A percentile compares a stretch with the other conserved stretches of the same genome.
Evolutionary conservation across 2,888 invertebrate species (phyloP).

Genomic region (Drosophila aldrichi): DNA sequence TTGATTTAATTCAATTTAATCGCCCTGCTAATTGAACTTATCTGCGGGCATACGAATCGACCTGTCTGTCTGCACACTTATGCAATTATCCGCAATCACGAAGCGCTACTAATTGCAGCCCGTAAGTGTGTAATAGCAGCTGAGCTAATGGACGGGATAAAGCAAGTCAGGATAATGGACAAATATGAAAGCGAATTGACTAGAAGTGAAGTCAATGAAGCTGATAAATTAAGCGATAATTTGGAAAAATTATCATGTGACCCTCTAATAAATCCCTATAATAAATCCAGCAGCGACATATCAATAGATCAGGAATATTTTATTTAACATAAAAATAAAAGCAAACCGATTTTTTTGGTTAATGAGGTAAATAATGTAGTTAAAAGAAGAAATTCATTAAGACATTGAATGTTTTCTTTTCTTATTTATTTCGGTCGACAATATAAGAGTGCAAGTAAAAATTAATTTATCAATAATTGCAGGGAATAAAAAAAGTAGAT

Average conservation of each 20-base stretch:
- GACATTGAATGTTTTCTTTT: too few relatives aligned
- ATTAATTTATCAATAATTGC: too few relatives aligned
- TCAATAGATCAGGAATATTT: background rate
- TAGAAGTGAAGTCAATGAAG: background rate
- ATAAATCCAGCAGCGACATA: background rate
- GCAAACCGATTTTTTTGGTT: too few relatives aligned
- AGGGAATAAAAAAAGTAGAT: background rate
- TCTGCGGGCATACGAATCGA: conserved; percentile 22
- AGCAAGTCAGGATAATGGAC: background rate
- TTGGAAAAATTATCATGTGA: background rate
- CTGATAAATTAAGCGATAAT: background rate
- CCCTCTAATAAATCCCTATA: background rate
- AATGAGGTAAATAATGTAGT: too few relatives aligned
- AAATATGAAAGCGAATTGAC: background rate
- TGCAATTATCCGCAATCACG: conserved; percentile 14
- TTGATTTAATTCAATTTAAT: conserved; percentile 57
- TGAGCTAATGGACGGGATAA: background rate
- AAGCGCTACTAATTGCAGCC: conserved; percentile 1
- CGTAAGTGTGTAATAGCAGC: background rate
- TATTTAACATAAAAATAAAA: too few relatives aligned
- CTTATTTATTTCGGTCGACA: too few relatives aligned
- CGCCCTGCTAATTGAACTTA: conserved; percentile 37
- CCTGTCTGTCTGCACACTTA: conserved; percentile 1
- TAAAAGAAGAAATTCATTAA: too few relatives aligned
- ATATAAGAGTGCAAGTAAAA: too few relatives aligned